phyloP scores from a whole-genome alignment of 2,888 invertebrate genomes.

The Ochropleura leucogaster region DNA sequence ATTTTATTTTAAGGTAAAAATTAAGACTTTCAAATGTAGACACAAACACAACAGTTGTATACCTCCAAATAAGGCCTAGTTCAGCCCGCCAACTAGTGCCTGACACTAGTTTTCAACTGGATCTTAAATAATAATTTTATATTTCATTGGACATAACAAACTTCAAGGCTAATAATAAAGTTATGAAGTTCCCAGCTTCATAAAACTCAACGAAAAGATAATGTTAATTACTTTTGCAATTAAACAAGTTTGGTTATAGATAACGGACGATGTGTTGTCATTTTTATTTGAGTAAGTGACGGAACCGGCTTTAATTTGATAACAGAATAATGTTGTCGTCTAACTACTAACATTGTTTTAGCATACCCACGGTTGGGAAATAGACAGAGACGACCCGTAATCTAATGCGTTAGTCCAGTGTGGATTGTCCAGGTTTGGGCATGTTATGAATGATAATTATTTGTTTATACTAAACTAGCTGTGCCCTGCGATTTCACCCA shows the following conservation, averaged over 20 bases:
- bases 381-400: not conserved
- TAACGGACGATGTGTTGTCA: not conserved
- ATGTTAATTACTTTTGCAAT: slow-evolving; percentile 25
- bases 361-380: not conserved
- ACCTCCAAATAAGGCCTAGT: no score
- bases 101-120: no score
- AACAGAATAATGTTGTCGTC: not conserved
- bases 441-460: not conserved
- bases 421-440: not conserved
- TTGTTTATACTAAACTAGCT: not conserved
- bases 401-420: not conserved
- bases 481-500: no score
- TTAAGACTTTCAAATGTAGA: no score
- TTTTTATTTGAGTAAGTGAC: slow-evolving; percentile 16
- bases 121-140: no score
- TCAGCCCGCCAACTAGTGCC: no score
- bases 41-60: no score
- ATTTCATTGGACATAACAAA: not conserved
- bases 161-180: slow-evolving; percentile 8
- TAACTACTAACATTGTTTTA: not conserved
- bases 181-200: slow-evolving; percentile 5
- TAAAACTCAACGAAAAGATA: slow-evolving; percentile 23
- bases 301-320: slow-evolving; percentile 7
- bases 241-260: slow-evolving; percentile 30
- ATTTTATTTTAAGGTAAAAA: no score